Evolutionary conservation across 2,113 vertebrate genomes (phyloP), one percentile per base, ranked within the genome.

Genomic region (Hippolais icterina): DNA sequence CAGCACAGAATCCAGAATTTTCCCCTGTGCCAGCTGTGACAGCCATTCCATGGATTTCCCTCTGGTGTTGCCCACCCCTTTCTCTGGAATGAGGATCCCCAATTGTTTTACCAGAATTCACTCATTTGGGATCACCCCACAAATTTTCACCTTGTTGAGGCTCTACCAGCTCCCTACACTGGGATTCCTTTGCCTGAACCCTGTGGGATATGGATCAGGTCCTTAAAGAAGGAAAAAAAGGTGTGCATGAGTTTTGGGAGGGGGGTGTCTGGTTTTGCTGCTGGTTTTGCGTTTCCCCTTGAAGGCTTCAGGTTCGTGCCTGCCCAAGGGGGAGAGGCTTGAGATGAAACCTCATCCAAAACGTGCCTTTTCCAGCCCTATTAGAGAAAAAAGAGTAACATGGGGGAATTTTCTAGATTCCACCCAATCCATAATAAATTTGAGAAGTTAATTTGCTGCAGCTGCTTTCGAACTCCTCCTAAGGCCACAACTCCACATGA

Each of bases 381-480:
- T 78, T 87, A 42, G 60, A 75, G 35, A 70, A 31, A 49, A 80
- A 35, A 14, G 6, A 21, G 33, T 23, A 66, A 72, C 59, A 41
- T 21, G 28, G 76, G 78, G 88, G 85, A 93, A 96, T 79, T 96
- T 95, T 96, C 90, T 56, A 94, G 79, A 94, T 96, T 96, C 92
- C 79, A 90, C 93, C 92, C 90, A 86, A 89, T 90, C 85, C 90
- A 86, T 95, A 94, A 94, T 96, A 80, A 95, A 91, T 90, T 87
- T 94, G 95, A 94, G 87, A 94, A 95, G 80, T 94, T 96, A 96
- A 96, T 97, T 92, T 91, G 89, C 93, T 94, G 93, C 96, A 97
- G 94, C 96, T 97, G 94, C 94, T 92, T 90, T 86, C 79, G 42
- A 90, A 78, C 90, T 95, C 66, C 80, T 97, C 95, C 93, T 95